Evolutionary conservation across 2,113 vertebrate species (phyloP), one percentile per base, ranked within the genome.

Genomic region (Cyprinodon tularosa): DNA sequence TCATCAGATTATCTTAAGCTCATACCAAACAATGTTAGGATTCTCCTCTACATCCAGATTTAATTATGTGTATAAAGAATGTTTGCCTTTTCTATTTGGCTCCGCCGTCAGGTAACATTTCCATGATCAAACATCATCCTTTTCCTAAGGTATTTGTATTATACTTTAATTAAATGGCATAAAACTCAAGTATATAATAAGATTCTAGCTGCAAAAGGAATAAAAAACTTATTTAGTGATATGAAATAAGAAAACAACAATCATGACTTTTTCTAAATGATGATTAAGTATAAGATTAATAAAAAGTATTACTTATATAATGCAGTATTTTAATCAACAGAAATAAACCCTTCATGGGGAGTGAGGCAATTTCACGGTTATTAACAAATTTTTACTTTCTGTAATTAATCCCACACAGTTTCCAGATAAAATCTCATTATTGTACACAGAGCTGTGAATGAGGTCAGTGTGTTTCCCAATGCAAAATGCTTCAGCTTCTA

Each of bases 341-440:
- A 66, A 67, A 69, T 65, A 39, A 70, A 57, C 66, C 39, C 65
- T 73, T 73, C 71, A 71, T 61, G 77, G 45, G 69, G 71, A 70
- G 50, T 22, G 61, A 68, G 62, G 67, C 37, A 63, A 63, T 70
- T 74, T 9, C 65, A 72, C 73, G 17, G 65, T 77, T 62, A 78
- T 88, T 71, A 79, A 45, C 72, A 53, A 13, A 57, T 13, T 68
- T 81, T 73, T 36, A n/a, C 59, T 74, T 71, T 62, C 14, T 47
- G 15, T 72, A 79, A 78, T 81, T 62, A 81, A 73, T 74, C 80
- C 65, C 77, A 76, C 77, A 67, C 62, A 64, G 53, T 61, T 13
- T 0, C 12, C 3, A 73, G 40, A 65, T 62, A 62, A 65, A 15
- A 80, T 62, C 44, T 62, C 40, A 73, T 48, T 53, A 4, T 0